These are phyloP conservation scores for Microplitis mediator DNA, from an alignment of 1,140 invertebrate species.

Conservation along the genomic window DNA sequence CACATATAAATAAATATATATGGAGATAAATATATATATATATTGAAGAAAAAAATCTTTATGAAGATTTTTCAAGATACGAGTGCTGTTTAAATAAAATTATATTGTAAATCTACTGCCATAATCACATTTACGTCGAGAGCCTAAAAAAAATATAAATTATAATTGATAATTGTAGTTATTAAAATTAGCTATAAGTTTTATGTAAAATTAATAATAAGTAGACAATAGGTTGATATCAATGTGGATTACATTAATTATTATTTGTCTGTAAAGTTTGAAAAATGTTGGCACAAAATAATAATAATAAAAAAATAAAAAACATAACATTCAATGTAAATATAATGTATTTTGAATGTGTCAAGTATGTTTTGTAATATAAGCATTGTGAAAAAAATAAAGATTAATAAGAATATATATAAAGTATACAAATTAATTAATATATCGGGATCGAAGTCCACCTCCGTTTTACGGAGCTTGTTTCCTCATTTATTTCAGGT, in stretches of 20 bases:
- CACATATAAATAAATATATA: constrained; percentile 40
- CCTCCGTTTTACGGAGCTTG: too few relatives aligned
- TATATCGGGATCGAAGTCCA: too few relatives aligned
- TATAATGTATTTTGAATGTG: constrained; percentile 63
- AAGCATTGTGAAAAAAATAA: constrained; percentile 60
- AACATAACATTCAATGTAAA: constrained; percentile 55
- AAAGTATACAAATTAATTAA: neutral
- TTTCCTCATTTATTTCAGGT: too few relatives aligned
- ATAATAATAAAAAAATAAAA: neutral
- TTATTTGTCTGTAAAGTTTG: constrained; percentile 57
- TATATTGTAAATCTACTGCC: constrained; percentile 63
- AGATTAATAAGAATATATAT: constrained; percentile 46
- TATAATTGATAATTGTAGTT: constrained; percentile 21
- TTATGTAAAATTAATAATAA: constrained; percentile 10
- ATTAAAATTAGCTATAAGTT: neutral
- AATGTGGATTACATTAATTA: constrained; percentile 36
- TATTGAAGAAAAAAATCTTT: constrained; percentile 31
- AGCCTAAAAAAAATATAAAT: constrained; percentile 55
- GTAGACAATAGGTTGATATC: neutral
- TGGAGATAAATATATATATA: constrained; percentile 39
- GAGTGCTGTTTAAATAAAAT: constrained; percentile 50
- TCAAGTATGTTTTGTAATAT: constrained; percentile 64
- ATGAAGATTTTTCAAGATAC: constrained; percentile 40
- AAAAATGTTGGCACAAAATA: constrained; percentile 49
- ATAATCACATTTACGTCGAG: constrained; percentile 59